Evolutionary conservation across 2,113 vertebrate species (phyloP), one percentile per base, ranked within the genome.

Genomic region (Cynopterus brachyotis): DNA sequence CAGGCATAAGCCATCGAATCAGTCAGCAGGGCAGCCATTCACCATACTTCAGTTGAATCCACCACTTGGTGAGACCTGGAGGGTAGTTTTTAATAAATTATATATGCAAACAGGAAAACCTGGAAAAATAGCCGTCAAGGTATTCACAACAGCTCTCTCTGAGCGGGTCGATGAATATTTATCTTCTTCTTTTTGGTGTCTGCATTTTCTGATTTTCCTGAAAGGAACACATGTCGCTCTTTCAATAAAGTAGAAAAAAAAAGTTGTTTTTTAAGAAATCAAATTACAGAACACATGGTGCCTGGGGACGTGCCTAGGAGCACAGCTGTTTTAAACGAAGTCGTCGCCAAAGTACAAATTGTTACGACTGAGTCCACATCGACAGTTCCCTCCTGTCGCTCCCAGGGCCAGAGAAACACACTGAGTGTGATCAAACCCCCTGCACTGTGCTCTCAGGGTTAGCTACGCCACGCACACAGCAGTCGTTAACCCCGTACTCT

Each of bases 231-330:
- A 20, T 89, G 60, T 93, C 93, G 60, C 60, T 72, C 2, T 96
- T 59, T 62, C 83, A 75, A 75, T 20, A 89, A 57, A 57, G 55
- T 20, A 93, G 17, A 26, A 86, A 91, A 91, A 94, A 50, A 91
- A 96, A 91, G 59, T 69, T 84, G 75, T 94, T 84, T 95, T 88
- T 60, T 45, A 79, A 69, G 79, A 96, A 96, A 89, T 96, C 79
- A 76, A 85, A 91, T 97, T 82, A 91, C 19, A 89, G 60, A 53
- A 81, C 60, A 96, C 76, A 78, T 1, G 12, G 80, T 92, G 90
- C 94, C 64, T 80, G 94, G 90, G 91, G 88, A 76, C 53, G 85
- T 30, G 19, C 70, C 96, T 67, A 92, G 88, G 95, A 96, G 66
- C 62, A 22, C 15, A 84, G 59, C 76, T 76, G 75, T 66, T 87